Base-by-base conservation (phyloP, 2,888 invertebrate species). In the Idaea biselata region DNA sequence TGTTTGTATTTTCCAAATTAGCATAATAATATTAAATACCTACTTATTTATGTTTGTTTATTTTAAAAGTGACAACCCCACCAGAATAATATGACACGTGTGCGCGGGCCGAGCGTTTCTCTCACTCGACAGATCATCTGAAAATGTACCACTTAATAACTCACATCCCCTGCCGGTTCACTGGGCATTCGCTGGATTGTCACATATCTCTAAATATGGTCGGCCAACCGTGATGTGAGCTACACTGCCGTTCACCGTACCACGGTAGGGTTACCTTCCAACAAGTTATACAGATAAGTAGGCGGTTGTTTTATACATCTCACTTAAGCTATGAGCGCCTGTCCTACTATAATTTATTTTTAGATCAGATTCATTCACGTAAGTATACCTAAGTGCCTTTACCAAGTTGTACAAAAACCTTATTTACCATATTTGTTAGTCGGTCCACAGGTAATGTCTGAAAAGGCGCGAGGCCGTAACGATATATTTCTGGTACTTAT, bases 121-220 rank as follows among this genome's bases (percentile, higher is more conserved):
- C 90, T 89, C 92, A 91, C 89, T 89, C 89, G 89, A 89, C 87
- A 88, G 91, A 90, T 91, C 91, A 91, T 87, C 89, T 91, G 92
- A 89, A 89, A 88, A 88, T 89, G 89, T 89, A 89, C 88, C 88
- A 90, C 89, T 90, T 90, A 91, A 91, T 91, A 87, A 89, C 91
- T 91, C 91, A 88, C 91, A 89, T 91, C 91, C 89, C 87, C 85
- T 83, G 82, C 80, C 91, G 89, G 92, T 86, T 91, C 92, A 92
- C 77, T 92, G 92, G 86, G 89, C 90, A 88, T 78, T 80, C 91
- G 88, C 84, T 91, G 91, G 87, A 88, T 88, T 90, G 92, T 89
- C 91, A 90, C 91, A 87, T 85, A 90, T 89, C 88, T 91, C 91
- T 90, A 91, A 92, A 91, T 91, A 91, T 86, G 90, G 80, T 78